phyloP scores from a whole-genome alignment of 2,113 vertebrate species.

The Camarhynchus parvulus region DNA sequence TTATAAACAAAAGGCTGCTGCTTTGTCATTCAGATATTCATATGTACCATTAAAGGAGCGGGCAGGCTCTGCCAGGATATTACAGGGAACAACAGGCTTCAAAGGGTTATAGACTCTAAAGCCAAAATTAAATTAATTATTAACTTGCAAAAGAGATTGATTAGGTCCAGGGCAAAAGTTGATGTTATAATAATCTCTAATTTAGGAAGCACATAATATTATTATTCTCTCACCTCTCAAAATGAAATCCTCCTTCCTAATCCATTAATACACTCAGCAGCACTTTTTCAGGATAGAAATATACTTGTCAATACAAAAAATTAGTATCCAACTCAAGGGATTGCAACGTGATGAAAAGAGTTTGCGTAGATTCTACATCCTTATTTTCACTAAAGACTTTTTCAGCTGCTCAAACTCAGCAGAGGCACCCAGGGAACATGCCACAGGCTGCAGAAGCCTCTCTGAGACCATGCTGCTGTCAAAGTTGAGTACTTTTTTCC shows the following conservation, averaged over 20 bases:
- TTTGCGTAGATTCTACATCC: not conserved
- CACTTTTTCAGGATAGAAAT: not conserved
- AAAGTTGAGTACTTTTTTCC: not conserved
- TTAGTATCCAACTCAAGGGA: not conserved
- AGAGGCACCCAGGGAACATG: not conserved
- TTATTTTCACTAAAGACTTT: conserved; percentile 10
- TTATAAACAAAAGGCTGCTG: not conserved
- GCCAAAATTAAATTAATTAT: not conserved
- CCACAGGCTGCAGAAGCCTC: not conserved
- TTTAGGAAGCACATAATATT: not conserved
- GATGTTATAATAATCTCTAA: not conserved
- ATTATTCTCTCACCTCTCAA: not conserved
- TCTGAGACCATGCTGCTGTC: not conserved
- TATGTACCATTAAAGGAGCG: not conserved
- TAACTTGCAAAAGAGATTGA: not conserved
- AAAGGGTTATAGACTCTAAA: not conserved
- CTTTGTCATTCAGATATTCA: not conserved
- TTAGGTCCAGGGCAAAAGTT: not conserved
- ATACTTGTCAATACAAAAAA: not conserved
- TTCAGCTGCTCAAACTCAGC: not conserved
- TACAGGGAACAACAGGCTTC: not conserved
- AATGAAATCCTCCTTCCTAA: not conserved
- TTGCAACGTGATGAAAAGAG: not conserved
- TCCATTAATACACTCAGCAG: not conserved
- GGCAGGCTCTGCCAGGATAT: not conserved